Evolutionary conservation across 2,797 vertebrate genomes (phyloP), one percentile per base, ranked within the genome.

Genomic region (Rhabdophis nuchalis): DNA sequence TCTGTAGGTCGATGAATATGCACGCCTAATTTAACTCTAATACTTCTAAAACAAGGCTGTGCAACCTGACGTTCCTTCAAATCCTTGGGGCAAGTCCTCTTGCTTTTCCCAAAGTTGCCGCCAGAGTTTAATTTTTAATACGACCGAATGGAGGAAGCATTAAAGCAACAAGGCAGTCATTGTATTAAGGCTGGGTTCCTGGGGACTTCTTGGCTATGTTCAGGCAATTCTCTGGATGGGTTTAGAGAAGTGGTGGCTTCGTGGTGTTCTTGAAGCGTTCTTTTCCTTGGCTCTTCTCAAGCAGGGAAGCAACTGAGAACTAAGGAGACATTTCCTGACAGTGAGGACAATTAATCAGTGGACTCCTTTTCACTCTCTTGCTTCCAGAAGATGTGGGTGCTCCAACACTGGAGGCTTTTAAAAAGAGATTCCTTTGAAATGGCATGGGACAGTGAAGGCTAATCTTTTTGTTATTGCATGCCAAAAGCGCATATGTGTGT

Each of bases 291-390:
- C 20, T 46, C 20, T 36, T 20, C 64, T 72, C 16, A 16, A 68
- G 61, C 5, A 68, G 61, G n/a, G 61, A 68, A n/a, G 5, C 61
- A 32, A 36, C 14, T 68, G 16, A 68, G 14, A 8, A 8, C 2
- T 32, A 36, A 72, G 32, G n/a, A 36, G 64, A 36, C 18, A 9
- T 36, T 72, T 72, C 16, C 6, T 36, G 1, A 20, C 2, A 36
- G 7, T 60, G 58, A 60, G 25, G 3, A 27, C 3, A 60, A 27
- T 60, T 27, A 60, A 60, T 60, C 58, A 11, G 25, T 36, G 64
- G 64, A 72, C 36, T 1, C 2, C 18, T 2, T 72, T 36, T 0
- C 14, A 72, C 36, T 1, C 2, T 18, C 7, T 72, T 36, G 0
- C 14, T 8, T 18, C 7, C 7, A 36, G 64, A 36, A 36, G 32